phyloP scores from a whole-genome alignment of 2,113 vertebrate genomes.

The Elephantulus edwardii region DNA sequence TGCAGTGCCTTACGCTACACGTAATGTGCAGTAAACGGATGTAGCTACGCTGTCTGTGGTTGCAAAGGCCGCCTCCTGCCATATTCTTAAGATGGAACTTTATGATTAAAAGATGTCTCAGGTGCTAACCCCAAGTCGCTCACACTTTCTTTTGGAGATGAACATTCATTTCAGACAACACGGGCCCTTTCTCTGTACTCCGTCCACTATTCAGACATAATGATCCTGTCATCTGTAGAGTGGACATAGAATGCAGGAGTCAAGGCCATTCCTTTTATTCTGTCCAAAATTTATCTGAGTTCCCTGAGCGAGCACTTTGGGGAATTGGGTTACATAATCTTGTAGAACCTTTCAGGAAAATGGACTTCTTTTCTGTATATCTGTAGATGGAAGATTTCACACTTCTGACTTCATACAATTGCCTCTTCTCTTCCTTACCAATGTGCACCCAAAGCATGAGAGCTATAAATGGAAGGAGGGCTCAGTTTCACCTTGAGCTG shows the following conservation, averaged over 20 bases:
- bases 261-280: conserved; percentile 73
- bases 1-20: conserved; percentile 34
- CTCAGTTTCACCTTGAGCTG: conserved; percentile 50
- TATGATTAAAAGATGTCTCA: conserved; percentile 41
- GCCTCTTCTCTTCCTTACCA: conserved; percentile 51
- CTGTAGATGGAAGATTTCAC: conserved; percentile 71
- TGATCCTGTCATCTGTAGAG: conserved; percentile 61
- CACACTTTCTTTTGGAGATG: conserved; percentile 69
- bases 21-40: conserved; percentile 53
- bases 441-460: conserved; percentile 52
- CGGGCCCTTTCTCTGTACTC: conserved; percentile 43
- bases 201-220: conserved; percentile 76
- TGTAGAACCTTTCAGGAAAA: conserved; percentile 73
- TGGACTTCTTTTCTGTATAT: conserved; percentile 67
- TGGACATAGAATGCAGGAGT: conserved; percentile 69
- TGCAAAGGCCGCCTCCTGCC: conserved; percentile 30
- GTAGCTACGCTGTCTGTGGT: conserved; percentile 49
- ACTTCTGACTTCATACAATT: conserved; percentile 66
- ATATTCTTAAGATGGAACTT: conserved; percentile 42
- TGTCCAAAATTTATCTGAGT: conserved; percentile 80
- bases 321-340: conserved; percentile 77
- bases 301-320: conserved; percentile 69
- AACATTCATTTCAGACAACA: conserved; percentile 75
- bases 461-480: conserved; percentile 15
- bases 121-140: conserved; percentile 63